Evolutionary conservation across 2,113 vertebrate genomes (phyloP), one percentile per base, ranked within the genome.

Genomic region (Corvus moneduloides): DNA sequence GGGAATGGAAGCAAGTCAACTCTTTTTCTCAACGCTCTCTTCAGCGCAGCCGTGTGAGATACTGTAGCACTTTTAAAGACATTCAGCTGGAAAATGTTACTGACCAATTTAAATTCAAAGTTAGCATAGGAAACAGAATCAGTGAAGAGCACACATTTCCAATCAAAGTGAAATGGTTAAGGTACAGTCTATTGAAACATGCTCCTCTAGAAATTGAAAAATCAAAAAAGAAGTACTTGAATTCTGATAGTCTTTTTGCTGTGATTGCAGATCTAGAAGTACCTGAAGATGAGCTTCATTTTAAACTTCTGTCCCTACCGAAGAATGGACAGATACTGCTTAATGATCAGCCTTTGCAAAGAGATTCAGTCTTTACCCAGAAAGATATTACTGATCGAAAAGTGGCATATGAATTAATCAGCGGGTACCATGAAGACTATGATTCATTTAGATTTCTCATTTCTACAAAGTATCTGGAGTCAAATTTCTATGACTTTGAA

Each of bases 361-460:
- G 96, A 90, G 98, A 98, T 90, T 98, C 98, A 13, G 89, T 98
- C 56, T 99, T 99, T 86, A 98, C 98, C 95, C 99, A 99, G 89
- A 98, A 92, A 90, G 95, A 99, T 76, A 75, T 99, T 84, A 97
- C 93, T 58, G 96, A 98, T 95, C 56, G 49, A 64, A 98, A 98
- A 95, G 96, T 99, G 48, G 97, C 97, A 78, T 99, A 99, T 66
- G 97, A 98, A 58, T 97, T 99, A 35, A 95, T 97, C 3, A 97
- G 97, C 67, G 97, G 95, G 81, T 97, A 98, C n/a, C 84, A 90
- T 32, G 96, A 98, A 89, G 97, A 98, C 10, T 84, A 41, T 35
- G 99, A 99, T 96, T 97, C 91, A 54, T 99, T 99, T 95, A 97
- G 93, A 59, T 99, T 99, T 87, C 96, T 98, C 9, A 96, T 99